These are phyloP conservation scores for Copidosoma floridanum DNA, from an alignment of 1,140 invertebrate genomes.

Conservation along the genomic window DNA sequence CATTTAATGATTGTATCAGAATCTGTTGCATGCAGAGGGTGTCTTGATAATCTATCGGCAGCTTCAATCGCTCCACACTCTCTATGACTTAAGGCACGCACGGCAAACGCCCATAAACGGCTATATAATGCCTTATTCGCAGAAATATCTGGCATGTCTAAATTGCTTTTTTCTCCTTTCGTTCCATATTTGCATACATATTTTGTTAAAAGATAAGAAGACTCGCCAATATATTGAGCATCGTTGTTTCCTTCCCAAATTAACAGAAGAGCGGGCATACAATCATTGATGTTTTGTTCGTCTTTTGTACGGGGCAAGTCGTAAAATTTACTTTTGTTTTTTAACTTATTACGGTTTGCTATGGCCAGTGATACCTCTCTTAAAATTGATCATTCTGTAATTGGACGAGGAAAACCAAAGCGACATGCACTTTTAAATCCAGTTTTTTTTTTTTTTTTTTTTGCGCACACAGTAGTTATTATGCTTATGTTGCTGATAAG, in stretches of 20 bases:
- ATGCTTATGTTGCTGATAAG: slow-evolving; percentile 33
- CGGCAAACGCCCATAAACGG: slow-evolving; percentile 31
- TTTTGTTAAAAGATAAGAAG: slow-evolving; percentile 37
- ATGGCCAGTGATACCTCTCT: slow-evolving; percentile 33
- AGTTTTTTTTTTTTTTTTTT: no score
- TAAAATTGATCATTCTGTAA: no score
- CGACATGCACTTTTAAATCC: no score
- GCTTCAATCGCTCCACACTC: slow-evolving; percentile 44
- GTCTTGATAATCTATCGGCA: slow-evolving; percentile 39
- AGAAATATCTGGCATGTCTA: slow-evolving; percentile 9
- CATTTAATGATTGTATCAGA: slow-evolving; percentile 41
- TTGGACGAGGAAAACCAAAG: no score
- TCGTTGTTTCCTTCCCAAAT: slow-evolving; percentile 46
- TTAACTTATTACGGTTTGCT: slow-evolving; percentile 31
- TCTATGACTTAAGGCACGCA: slow-evolving; percentile 35
- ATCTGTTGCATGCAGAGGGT: slow-evolving; percentile 42
- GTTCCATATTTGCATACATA: slow-evolving; percentile 37
- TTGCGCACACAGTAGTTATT: slow-evolving; percentile 30
- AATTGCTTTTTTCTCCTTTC: slow-evolving; percentile 32
- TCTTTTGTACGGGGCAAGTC: slow-evolving; percentile 35
- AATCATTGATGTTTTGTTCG: slow-evolving; percentile 42
- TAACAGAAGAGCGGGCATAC: slow-evolving; percentile 39
- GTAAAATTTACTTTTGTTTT: slow-evolving; percentile 36
- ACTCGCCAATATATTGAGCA: slow-evolving; percentile 44
- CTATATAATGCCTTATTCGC: slow-evolving; percentile 24